Evolutionary conservation across 30 jellyfish, hydroid and myxozoan genomes (phyloP).

Genomic region (Mastigias papua): DNA sequence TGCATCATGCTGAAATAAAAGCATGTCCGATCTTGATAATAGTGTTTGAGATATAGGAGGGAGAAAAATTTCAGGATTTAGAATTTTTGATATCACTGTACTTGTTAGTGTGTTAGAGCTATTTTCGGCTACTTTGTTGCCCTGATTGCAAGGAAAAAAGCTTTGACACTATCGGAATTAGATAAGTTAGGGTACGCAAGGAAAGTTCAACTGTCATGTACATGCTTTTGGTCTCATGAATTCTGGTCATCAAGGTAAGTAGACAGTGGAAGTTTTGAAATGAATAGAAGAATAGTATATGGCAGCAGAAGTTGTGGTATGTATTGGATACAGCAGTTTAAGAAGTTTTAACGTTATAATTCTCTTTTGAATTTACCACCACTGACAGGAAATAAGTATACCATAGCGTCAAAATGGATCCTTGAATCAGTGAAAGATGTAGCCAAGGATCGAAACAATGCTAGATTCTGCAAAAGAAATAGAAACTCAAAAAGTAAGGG

Average conservation of each 20-base stretch:
- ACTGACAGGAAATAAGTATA: constrained; percentile 13
- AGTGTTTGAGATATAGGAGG: not conserved
- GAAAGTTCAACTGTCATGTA: not conserved
- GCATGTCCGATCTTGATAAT: not conserved
- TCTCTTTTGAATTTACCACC: constrained; percentile 23
- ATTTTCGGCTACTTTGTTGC: not conserved
- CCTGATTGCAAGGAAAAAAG: constrained; percentile 1
- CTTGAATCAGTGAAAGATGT: constrained; percentile 24
- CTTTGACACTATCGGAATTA: not conserved
- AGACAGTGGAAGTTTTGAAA: constrained; percentile 1
- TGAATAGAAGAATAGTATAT: constrained; percentile 1
- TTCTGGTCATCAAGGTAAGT: constrained; percentile 7
- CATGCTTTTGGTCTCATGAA: not conserved
- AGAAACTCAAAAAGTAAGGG: not conserved
- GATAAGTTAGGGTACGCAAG: not conserved
- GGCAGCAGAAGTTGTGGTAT: constrained; percentile 17
- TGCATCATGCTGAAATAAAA: not conserved
- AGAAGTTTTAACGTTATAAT: not conserved
- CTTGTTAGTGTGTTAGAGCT: constrained; percentile 5
- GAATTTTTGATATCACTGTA: not conserved
- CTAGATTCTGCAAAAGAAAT: constrained; percentile 31
- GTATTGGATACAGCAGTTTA: not conserved
- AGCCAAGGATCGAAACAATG: constrained; percentile 51
- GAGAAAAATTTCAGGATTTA: not conserved
- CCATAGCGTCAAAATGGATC: not conserved